Evolutionary conservation across 2,888 invertebrate species (phyloP), one percentile per base, ranked within the genome.

Genomic region (Tubiluchus corallicola): DNA sequence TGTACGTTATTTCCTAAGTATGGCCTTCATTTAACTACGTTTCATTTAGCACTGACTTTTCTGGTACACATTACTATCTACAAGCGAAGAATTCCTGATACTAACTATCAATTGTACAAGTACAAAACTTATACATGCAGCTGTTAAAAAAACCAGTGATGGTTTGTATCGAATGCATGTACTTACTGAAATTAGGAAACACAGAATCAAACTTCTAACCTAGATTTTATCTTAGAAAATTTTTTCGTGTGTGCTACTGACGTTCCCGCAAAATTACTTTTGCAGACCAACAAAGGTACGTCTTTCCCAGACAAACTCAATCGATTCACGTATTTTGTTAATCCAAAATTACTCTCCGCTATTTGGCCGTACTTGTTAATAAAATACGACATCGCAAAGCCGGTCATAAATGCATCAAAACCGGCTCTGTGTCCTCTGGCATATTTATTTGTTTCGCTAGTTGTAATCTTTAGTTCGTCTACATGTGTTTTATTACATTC

Each of bases 321-420:
- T 47, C 59, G 60, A 51, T 66, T 65, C 13, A 49, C 54, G 40
- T 60, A 51, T 17, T 56, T 53, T 1, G 55, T 51, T 9, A 59
- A 42, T 13, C 53, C 51, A 3, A 51, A 29, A 1, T 20, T 13
- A 20, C 37, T 19, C 3, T 15, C 37, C 20, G 39, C 40, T 4
- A 40, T 38, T 37, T 49, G 49, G 1, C 52, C 50, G 40, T 52
- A 51, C 37, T 54, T 49, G 5, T 52, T 45, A 3, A 58, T 21
- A 44, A 56, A 59, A 18, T 51, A 52, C 2, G 63, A 58, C 51
- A 65, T 58, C 21, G 57, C 54, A 48, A 58, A 65, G 2, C 64
- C 66, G 13, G 67, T 67, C 66, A 66, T 67, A 48, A 66, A 67
- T 1, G 66, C 63, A 55, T 67, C 67, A 53, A 59, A 64, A 1